These are phyloP conservation scores for Eilema depressum DNA, from an alignment of 2,888 invertebrate species.

Conservation along the genomic window DNA sequence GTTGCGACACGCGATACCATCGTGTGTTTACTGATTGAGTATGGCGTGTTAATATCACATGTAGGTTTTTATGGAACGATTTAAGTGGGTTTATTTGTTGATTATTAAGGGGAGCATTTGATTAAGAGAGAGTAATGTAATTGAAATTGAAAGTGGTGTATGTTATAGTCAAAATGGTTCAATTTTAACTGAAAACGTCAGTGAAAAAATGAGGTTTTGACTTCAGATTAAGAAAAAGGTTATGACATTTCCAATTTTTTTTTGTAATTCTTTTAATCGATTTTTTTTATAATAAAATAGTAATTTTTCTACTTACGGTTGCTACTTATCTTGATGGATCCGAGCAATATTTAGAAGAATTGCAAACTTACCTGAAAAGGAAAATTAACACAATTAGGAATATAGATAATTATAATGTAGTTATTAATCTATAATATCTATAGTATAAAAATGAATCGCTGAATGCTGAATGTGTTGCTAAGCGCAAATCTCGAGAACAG, in stretches of 20 bases:
- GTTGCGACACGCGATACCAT: conserved; percentile 28
- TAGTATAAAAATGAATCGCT: too few relatives aligned
- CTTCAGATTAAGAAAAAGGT: neutral
- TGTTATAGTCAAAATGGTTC: neutral
- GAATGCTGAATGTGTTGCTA: too few relatives aligned
- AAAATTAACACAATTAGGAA: neutral
- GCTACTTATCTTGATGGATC: conserved; percentile 1
- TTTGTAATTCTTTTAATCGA: too few relatives aligned
- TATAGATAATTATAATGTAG: too few relatives aligned
- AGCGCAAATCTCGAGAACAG: too few relatives aligned
- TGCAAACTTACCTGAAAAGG: conserved; percentile 27
- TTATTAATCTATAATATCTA: too few relatives aligned
- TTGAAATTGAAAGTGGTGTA: neutral
- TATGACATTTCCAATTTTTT: neutral
- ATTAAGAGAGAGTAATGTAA: neutral
- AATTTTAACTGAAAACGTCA: neutral
- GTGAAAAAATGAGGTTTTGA: neutral
- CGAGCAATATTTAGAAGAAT: neutral
- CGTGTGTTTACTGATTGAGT: conserved; percentile 24
- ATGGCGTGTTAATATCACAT: conserved; percentile 18
- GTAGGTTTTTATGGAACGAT: conserved; percentile 16
- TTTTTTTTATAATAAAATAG: too few relatives aligned
- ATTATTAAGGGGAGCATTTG: neutral
- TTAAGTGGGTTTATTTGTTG: conserved; percentile 16
- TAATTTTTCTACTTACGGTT: conserved; percentile 8